Evolutionary conservation across 2,113 vertebrate species (phyloP), one percentile per base, ranked within the genome.

Genomic region (zebrafish (Danio rerio)): DNA sequence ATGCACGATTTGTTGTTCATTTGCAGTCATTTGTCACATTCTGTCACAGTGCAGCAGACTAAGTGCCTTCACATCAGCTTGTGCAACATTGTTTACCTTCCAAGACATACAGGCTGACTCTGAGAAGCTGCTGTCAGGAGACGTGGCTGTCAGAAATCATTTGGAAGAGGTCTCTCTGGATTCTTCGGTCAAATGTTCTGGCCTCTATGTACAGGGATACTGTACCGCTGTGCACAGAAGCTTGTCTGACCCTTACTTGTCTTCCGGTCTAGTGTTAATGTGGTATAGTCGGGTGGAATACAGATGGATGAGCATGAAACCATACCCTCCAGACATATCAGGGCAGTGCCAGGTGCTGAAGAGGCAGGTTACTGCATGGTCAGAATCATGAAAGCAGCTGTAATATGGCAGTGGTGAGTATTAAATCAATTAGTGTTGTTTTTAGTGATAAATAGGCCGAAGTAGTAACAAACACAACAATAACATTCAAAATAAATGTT

Each of bases 21-120:
- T 53, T 76, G 83, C 50, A 52, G 18, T 79, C 42, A 62, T 71
- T 77, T 84, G 63, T 59, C 70, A 70, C 56, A 61, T 43, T 80
- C 65, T 20, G 45, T 49, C 53, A 52, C n/a, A 75, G 16, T 42
- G 16, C 78, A 52, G 42, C 21, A 52, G 66, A 61, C 55, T 42
- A 50, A n/a, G 21, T 50, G 45, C 59, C 21, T 6, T 73, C 58
- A 73, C 47, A n/a, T 40, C 47, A 47, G 69, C 20, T 52, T 73
- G 40, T 45, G 15, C 59, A 76, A 45, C 83, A 42, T 65, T 69
- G 31, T 62, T 49, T 18, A 49, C 74, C 56, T 71, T 81, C 58
- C 40, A 56, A 10, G 65, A 85, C 83, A 75, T 42, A 18, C 53
- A 56, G 40, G 61, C 4, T 43, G 18, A 58, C 58, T 49, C 15